Percentiles rank a stretch among this genome's conserved stretches.
These are phyloP conservation scores for Drosophila equinoxialis DNA, from an alignment of 1,140 invertebrate genomes.

Conservation along the genomic window DNA sequence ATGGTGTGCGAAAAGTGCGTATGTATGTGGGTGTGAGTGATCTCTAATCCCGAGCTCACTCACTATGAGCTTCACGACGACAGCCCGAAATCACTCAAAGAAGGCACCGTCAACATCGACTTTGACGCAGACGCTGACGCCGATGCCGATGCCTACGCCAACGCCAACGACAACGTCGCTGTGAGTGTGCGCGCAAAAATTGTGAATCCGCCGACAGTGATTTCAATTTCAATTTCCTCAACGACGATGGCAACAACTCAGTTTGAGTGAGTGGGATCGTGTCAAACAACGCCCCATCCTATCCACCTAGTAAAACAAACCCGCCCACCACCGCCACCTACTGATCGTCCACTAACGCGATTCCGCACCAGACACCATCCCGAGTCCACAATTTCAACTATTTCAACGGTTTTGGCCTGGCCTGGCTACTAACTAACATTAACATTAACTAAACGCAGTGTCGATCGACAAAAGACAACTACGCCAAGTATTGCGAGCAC, in stretches of 20 bases:
- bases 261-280: constrained; percentile 40
- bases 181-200: constrained; percentile 30
- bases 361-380: constrained; percentile 8
- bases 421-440: constrained; percentile 35
- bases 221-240: constrained; percentile 24
- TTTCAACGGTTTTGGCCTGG: constrained; percentile 18
- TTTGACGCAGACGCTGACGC: too few species aligned
- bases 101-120: constrained; percentile 18
- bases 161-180: constrained; percentile 28
- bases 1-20: constrained; percentile 20
- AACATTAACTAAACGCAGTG: constrained; percentile 51
- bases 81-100: constrained; percentile 59
- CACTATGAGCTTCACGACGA: constrained; percentile 50
- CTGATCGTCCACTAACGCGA: not conserved
- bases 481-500: constrained; percentile 54
- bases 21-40: constrained; percentile 28
- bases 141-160: not conserved
- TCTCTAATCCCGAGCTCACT: constrained; percentile 61
- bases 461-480: constrained; percentile 73
- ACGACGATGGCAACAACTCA: constrained; percentile 18
- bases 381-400: constrained; percentile 21
- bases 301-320: not conserved
- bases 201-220: constrained; percentile 35
- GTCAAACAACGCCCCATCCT: constrained; percentile 8
- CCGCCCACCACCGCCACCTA: constrained; percentile 3